Base-by-base conservation (phyloP, 1,140 invertebrate genomes). In the Dolichoris vasculosae region DNA sequence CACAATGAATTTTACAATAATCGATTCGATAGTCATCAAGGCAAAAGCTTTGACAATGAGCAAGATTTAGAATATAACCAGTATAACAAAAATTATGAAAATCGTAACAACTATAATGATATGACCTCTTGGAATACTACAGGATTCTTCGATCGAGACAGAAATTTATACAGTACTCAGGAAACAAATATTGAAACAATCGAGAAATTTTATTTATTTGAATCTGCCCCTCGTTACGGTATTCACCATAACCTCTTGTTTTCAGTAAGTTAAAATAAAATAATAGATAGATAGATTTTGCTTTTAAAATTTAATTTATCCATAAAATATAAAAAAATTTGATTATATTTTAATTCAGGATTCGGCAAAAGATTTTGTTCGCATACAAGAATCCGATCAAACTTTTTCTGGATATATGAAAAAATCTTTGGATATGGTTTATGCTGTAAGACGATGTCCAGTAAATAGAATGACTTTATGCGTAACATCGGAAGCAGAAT, bases 401-500 rank as follows among this genome's bases (percentile, higher is more conserved):
- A 95, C 94, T 1, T 96, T 95, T 89, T 86, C 91, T 0, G 93
- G 92, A 26, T 97, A 95, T 92, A 92, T 96, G 87, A 95, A 92
- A 86, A 92, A 93, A 81, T 94, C 95, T 0, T 93, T 97, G 78
- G 93, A 96, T 63, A 93, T 95, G 0, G 96, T 98, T 82, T 92
- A 96, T 76, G 95, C 95, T 26, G 94, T 98, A 7, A 94, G 96
- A 77, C 94, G 96, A 76, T 99, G 98, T 92, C 96, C 97, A 0
- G 96, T 98, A 11, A 94, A 95, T 48, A 93, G 94, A 35, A 97
- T 98, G 93, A 96, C 95, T 0, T 89, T 99, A 11, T 99, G 98
- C 92, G 97, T 99, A 13, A 98, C 98, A 1, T 99, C 98, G 0
- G 95, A 97, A 75, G 94, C 95, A 0, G 98, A 99, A 93, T 95